A percentile compares a stretch with the other conserved stretches of the same genome.
phyloP scores from a whole-genome alignment of 2,888 invertebrate genomes.

The Neelides folsomi region DNA sequence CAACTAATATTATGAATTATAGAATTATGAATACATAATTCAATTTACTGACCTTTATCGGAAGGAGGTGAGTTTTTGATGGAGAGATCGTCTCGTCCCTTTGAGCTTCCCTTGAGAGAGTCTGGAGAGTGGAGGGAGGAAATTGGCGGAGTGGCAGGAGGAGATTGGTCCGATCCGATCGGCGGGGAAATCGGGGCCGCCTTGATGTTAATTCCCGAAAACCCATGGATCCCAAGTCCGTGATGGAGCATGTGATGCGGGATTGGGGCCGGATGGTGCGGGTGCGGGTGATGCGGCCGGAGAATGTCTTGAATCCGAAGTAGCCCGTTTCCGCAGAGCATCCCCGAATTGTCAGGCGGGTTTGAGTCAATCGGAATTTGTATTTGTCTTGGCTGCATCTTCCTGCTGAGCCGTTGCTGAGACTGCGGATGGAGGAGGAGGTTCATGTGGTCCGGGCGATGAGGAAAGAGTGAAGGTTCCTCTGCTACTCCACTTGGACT shows the following conservation, averaged over 20 bases:
- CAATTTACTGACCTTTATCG: constrained; percentile 25
- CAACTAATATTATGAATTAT: too few species aligned
- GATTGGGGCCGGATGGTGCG: constrained; percentile 11
- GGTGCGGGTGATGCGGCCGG: constrained; percentile 16
- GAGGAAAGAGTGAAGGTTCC: background rate
- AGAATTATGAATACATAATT: constrained; percentile 4
- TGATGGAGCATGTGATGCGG: constrained; percentile 15
- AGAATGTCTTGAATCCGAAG: constrained; percentile 32
- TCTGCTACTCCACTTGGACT: background rate
- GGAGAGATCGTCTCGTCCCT: constrained; percentile 6
- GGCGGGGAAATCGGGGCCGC: constrained; percentile 28
- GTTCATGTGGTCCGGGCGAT: background rate
- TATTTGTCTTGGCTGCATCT: constrained; percentile 1
- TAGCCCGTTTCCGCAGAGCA: constrained; percentile 29
- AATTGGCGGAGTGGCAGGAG: constrained; percentile 31
- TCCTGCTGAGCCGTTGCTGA: background rate
- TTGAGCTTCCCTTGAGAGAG: constrained; percentile 20
- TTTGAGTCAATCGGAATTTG: constrained; percentile 15
- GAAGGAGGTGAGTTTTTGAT: background rate
- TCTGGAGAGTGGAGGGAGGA: constrained; percentile 28
- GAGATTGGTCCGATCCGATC: constrained; percentile 32
- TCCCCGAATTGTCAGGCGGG: constrained; percentile 8
- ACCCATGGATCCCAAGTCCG: constrained; percentile 13
- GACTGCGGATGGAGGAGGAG: background rate
- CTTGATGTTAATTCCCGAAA: constrained; percentile 22